These are phyloP conservation scores for Hirudo medicinalis DNA, from an alignment of 1,140 invertebrate genomes.

Conservation along the genomic window DNA sequence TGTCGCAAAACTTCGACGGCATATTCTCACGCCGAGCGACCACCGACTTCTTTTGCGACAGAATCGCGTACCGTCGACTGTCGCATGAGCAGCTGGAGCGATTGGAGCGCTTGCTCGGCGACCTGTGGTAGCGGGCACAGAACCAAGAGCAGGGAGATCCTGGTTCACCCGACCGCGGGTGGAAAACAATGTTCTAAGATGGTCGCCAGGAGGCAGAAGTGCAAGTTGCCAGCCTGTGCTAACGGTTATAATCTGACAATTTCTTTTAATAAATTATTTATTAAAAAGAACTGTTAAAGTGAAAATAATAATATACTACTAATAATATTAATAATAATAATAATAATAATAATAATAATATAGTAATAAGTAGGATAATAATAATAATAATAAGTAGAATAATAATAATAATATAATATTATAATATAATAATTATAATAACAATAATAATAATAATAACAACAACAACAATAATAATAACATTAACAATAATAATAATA, in stretches of 20 bases:
- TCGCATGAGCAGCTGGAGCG: conserved; percentile 37
- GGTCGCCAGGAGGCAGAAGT: conserved; percentile 29
- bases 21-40: neutral
- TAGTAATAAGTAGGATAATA: neutral
- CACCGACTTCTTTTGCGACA: neutral
- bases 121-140: conserved; percentile 38
- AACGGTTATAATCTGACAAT: neutral
- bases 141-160: conserved; percentile 36
- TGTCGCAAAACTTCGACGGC: neutral
- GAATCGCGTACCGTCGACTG: conserved; percentile 25
- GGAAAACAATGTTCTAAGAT: conserved; percentile 32
- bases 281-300: neutral
- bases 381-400: neutral
- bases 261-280: neutral
- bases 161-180: conserved; percentile 27
- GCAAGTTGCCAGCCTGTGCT: conserved; percentile 22
- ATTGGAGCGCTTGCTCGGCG: conserved; percentile 37
- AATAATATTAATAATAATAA: neutral
- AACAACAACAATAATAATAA: neutral
- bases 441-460: too few relatives aligned
- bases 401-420: neutral
- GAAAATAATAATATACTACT: too few relatives aligned
- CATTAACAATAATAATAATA: too few relatives aligned
- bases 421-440: neutral
- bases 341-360: neutral